Evolutionary conservation across 2,888 invertebrate species (phyloP).

Genomic region (Drosophila rellima): DNA sequence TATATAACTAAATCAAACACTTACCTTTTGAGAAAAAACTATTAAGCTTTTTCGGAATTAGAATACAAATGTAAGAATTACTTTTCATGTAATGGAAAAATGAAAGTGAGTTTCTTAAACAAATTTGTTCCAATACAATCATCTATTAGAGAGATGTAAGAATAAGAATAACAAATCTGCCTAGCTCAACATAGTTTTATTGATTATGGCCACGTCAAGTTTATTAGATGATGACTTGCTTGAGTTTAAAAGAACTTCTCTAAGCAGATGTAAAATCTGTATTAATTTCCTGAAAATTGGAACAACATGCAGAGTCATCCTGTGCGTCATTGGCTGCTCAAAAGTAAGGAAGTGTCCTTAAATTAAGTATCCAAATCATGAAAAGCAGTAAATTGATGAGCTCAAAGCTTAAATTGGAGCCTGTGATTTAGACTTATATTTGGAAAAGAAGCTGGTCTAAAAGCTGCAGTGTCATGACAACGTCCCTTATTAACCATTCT

Average conservation of each 20-base stretch:
- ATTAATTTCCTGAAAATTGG: conserved; percentile 62
- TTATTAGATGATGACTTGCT: conserved; percentile 32
- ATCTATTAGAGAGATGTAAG: not conserved
- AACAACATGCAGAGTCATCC: conserved; percentile 39
- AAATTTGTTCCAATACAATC: no score
- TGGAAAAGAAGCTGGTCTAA: not conserved
- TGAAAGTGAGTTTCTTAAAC: no score
- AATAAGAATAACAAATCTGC: not conserved
- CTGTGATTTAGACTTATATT: not conserved
- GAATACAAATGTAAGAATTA: no score
- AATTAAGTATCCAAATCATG: conserved; percentile 22
- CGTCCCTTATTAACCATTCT: conserved; percentile 47
- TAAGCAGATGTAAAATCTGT: conserved; percentile 54
- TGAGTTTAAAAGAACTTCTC: conserved; percentile 18
- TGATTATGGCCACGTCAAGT: conserved; percentile 1
- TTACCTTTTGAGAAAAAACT: no score
- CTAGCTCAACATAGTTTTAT: not conserved
- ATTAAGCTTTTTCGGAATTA: no score
- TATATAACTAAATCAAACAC: not conserved
- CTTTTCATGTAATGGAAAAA: no score
- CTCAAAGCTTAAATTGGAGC: conserved; percentile 39
- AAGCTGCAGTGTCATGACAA: conserved; percentile 27
- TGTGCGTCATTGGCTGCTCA: conserved; percentile 5
- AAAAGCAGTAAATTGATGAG: conserved; percentile 51
- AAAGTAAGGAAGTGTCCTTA: not conserved